These are phyloP conservation scores for Papilio glaucus DNA, from an alignment of 1,140 invertebrate genomes.

Conservation along the genomic window DNA sequence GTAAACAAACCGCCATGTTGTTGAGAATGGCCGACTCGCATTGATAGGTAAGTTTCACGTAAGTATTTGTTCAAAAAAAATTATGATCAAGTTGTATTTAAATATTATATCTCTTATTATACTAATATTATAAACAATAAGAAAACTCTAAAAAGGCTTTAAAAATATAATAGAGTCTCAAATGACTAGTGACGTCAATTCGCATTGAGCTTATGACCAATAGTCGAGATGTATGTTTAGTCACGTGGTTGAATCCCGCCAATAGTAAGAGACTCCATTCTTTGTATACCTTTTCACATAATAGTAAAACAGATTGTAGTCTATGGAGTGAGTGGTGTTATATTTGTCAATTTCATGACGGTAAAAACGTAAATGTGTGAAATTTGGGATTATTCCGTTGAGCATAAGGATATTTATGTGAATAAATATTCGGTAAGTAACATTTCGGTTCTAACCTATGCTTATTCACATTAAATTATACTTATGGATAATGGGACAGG, in stretches of 20 bases:
- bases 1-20: slow-evolving; percentile 84
- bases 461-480: slow-evolving; percentile 55
- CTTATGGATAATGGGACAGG: slow-evolving; percentile 73
- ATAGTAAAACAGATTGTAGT: slow-evolving; percentile 81
- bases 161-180: slow-evolving; percentile 36
- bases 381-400: slow-evolving; percentile 81
- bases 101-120: slow-evolving; percentile 4
- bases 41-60: slow-evolving; percentile 55
- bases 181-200: slow-evolving; percentile 63
- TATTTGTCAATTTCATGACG: slow-evolving; percentile 83
- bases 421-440: slow-evolving; percentile 83
- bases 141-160: background rate
- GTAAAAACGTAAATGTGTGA: slow-evolving; percentile 83
- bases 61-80: slow-evolving; percentile 44
- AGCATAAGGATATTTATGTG: slow-evolving; percentile 83
- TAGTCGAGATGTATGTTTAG: slow-evolving; percentile 48
- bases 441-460: slow-evolving; percentile 43
- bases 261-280: slow-evolving; percentile 75
- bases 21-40: slow-evolving; percentile 65
- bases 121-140: background rate
- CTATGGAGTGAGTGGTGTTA: slow-evolving; percentile 82
- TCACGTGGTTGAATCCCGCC: slow-evolving; percentile 75
- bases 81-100: slow-evolving; percentile 42
- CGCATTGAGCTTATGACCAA: slow-evolving; percentile 57
- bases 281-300: slow-evolving; percentile 82